A percentile compares a stretch with the other conserved stretches of the same genome.
Evolutionary conservation across 2,113 vertebrate genomes (phyloP).

Genomic region (Stegostoma tigrinum): DNA sequence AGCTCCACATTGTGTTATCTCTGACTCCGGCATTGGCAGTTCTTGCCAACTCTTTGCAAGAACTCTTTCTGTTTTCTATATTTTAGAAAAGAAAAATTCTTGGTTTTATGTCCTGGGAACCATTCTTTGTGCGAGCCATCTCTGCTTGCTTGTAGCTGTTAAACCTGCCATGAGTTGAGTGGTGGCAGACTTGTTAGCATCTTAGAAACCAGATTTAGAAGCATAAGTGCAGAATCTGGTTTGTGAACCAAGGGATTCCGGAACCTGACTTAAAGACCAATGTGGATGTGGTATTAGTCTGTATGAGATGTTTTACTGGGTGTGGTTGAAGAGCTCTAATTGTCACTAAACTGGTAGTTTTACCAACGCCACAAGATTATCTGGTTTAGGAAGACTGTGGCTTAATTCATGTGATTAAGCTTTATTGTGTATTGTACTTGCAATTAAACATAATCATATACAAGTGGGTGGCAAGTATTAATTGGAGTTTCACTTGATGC

Average conservation of each 20-base stretch:
- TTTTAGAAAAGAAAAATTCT: too few species aligned
- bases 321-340: background rate
- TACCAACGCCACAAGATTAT: background rate
- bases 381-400: background rate
- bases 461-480: background rate
- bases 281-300: background rate
- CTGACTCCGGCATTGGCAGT: too few species aligned
- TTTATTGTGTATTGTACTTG: background rate
- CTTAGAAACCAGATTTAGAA: background rate
- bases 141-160: background rate
- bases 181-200: background rate
- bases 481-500: background rate
- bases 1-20: too few species aligned
- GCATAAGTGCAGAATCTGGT: background rate
- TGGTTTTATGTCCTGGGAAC: background rate
- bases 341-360: background rate
- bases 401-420: background rate
- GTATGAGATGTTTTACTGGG: background rate
- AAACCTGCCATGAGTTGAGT: background rate
- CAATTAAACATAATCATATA: too few species aligned
- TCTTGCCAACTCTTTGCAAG: background rate
- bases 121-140: background rate
- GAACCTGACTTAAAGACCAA: background rate
- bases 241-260: background rate
- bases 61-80: background rate